A percentile compares a stretch with the other conserved stretches of the same genome.
Evolutionary conservation across 2,888 invertebrate genomes (phyloP).

Genomic region (Tridacna gigas): DNA sequence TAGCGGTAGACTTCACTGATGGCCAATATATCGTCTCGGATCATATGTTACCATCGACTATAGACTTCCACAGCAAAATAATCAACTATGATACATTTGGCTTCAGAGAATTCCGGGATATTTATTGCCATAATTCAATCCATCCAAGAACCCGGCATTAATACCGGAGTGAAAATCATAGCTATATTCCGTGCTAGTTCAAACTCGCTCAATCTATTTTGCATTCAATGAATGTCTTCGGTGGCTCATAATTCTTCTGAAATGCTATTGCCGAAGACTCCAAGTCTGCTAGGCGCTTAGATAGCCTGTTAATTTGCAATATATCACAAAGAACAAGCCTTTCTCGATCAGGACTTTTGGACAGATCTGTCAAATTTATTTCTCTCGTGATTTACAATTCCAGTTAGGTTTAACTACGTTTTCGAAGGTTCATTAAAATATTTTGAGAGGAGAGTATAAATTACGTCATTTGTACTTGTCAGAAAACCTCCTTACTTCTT

Average conservation of each 20-base stretch:
- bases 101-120: conserved; percentile 43
- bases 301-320: conserved; percentile 69
- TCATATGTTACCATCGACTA: conserved; percentile 62
- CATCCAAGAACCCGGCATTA: conserved; percentile 63
- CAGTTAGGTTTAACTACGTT: conserved; percentile 56
- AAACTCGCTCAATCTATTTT: conserved; percentile 67
- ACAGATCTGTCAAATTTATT: conserved; percentile 67
- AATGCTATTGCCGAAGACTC: conserved; percentile 64
- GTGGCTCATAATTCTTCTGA: conserved; percentile 64
- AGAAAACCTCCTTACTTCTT: conserved; percentile 54
- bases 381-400: conserved; percentile 61
- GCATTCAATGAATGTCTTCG: conserved; percentile 62
- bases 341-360: conserved; percentile 64
- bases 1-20: conserved; percentile 62
- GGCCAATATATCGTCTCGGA: conserved; percentile 58
- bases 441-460: conserved; percentile 67
- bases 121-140: conserved; percentile 67
- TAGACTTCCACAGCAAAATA: conserved; percentile 47
- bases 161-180: conserved; percentile 66
- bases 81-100: conserved; percentile 60
- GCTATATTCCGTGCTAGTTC: conserved; percentile 64
- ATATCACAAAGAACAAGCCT: conserved; percentile 66
- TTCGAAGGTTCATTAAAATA: conserved; percentile 68
- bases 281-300: conserved; percentile 63
- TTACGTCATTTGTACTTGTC: conserved; percentile 70